Evolutionary conservation across 2,113 vertebrate species (phyloP), one percentile per base, ranked within the genome.

Genomic region (Alouatta palliata): DNA sequence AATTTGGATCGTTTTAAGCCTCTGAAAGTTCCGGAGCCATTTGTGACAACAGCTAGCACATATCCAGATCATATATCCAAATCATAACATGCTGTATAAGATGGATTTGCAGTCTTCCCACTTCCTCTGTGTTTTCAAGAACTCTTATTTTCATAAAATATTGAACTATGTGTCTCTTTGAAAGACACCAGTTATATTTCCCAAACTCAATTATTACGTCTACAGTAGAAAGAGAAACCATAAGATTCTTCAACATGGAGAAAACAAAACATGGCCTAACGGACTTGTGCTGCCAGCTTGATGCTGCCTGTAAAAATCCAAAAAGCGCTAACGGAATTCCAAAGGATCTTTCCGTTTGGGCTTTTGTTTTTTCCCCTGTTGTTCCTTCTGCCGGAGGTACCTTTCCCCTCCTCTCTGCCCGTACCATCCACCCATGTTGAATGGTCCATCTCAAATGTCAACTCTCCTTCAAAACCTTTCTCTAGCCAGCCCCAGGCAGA

Each of bases 131-230:
- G 49, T 77, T 58, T 9, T 68, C 58, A 68, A 79, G 10, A 92
- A 79, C 30, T 58, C 70, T 45, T 32, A 17, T 61, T 95, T 96
- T 45, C 66, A 47, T 54, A 71, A 91, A 71, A 45, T 27, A 73
- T 37, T 82, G 79, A 96, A 77, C 77, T 8, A 43, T 47, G 17
- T 82, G 86, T 91, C 58, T 32, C 82, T 85, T 97, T 93, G 95
- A 82, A 95, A 93, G 49, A 77, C 37, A 85, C 27, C 35, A 52
- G 43, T 88, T n/a, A 0, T 66, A 88, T 93, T 94, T 92, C 95
- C 73, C 73, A 95, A 83, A 83, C 66, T 82, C 66, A 85, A 14
- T 88, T 83, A 81, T 95, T 79, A 19, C 61, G 23, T 86, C 85
- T 92, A 35, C 35, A 88, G 23, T 71, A 71, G 30, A 90, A 92